Evolutionary conservation across 1,140 invertebrate species (phyloP), one percentile per base, ranked within the genome.

Genomic region (Zaprionus capensis): DNA sequence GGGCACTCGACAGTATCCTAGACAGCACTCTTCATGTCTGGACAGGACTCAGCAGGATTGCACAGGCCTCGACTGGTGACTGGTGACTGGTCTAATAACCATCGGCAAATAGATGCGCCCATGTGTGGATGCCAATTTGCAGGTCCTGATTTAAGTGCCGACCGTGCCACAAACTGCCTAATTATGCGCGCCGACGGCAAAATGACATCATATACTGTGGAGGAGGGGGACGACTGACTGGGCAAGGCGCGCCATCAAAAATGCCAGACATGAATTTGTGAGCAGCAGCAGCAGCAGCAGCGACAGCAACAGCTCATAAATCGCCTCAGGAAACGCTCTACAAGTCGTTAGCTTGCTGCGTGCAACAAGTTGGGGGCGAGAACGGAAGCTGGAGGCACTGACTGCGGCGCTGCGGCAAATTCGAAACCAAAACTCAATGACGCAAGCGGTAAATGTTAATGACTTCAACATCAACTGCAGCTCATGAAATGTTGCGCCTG

Each of bases 371-470:
- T 74, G 53, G n/a, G 15, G 70, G n/a, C n/a, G 3, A 7, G 7
- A 44, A 7, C 15, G 53, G n/a, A 31, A 26, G 38, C 34, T 12
- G 20, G 49, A 26, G 64, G 38, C 14, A 2, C 24, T 34, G 24
- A 62, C 49, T 49, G 53, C 53, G 56, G 4, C 36, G 22, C 58
- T 63, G 34, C 14, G 38, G 14, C 63, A 61, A 61, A 61, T 55
- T 46, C 28, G 62, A 76, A 67, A 76, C 63, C 36, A 55, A 68
- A 68, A 81, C 81, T 62, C 82, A 78, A 81, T 78, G 75, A 76
- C 64, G 75, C 71, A 62, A 68, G 61, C 74, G 56, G 71, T 87
- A 81, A 87, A 83, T 68, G 70, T 81, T 88, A 84, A 88, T 81
- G 81, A 76, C 78, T 82, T 74, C 62, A 63, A 72, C 59, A 41